These are phyloP conservation scores for Nasonia longicornis DNA, from an alignment of 1,140 invertebrate genomes.

Conservation along the genomic window DNA sequence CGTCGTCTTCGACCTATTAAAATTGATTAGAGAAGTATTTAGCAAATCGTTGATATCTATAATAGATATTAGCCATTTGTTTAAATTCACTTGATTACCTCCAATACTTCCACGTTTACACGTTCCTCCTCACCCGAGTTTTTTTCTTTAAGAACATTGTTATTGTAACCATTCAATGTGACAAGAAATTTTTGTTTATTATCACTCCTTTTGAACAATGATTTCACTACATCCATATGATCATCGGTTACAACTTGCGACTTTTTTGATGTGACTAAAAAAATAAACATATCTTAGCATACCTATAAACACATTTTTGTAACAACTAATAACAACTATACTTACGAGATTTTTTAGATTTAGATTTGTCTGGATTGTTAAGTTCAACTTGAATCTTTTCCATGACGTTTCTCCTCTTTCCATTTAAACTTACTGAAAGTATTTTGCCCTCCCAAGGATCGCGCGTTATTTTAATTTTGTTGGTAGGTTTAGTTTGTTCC, in stretches of 20 bases:
- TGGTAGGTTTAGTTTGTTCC: conserved; percentile 34
- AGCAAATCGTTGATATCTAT: neutral
- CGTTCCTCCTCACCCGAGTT: conserved; percentile 61
- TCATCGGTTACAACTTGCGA: conserved; percentile 53
- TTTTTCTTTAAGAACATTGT: conserved; percentile 59
- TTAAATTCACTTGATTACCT: conserved; percentile 54
- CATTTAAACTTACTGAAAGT: conserved; percentile 56
- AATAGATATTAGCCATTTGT: neutral
- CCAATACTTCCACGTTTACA: conserved; percentile 66
- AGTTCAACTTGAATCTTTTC: conserved; percentile 67
- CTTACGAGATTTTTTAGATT: conserved; percentile 60
- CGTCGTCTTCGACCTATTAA: conserved; percentile 60
- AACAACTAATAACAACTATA: conserved; percentile 40
- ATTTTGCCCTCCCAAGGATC: conserved; percentile 37
- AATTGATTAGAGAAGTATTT: conserved; percentile 29
- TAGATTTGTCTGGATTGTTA: conserved; percentile 52
- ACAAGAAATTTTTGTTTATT: conserved; percentile 67
- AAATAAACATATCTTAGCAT: neutral
- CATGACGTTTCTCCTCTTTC: conserved; percentile 64
- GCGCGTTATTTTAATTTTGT: conserved; percentile 40
- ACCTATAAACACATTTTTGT: conserved; percentile 2
- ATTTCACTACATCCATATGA: conserved; percentile 65
- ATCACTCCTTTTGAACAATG: conserved; percentile 65
- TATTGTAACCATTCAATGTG: conserved; percentile 66
- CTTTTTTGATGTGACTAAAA: conserved; percentile 18